These are phyloP conservation scores for Brenthis hecate DNA, from an alignment of 2,888 invertebrate genomes.

Conservation along the genomic window DNA sequence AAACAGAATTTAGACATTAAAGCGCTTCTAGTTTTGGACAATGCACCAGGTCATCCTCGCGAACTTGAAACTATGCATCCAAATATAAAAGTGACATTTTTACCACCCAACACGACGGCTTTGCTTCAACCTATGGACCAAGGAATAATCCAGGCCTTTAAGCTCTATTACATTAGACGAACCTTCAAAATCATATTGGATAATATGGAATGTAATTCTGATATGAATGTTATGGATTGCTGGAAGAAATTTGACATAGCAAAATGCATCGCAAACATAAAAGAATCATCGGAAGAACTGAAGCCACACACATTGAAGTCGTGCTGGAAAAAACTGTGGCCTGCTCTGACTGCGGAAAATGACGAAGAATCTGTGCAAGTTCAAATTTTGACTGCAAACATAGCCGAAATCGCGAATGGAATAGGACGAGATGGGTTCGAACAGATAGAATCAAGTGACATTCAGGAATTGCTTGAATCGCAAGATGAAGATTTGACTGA, in stretches of 20 bases:
- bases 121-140: constrained; percentile 46
- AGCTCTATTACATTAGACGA: constrained; percentile 43
- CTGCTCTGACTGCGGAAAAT: constrained; percentile 42
- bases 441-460: constrained; percentile 44
- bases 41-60: constrained; percentile 42
- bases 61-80: constrained; percentile 41
- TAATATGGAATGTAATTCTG: constrained; percentile 44
- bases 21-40: constrained; percentile 41
- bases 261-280: constrained; percentile 45
- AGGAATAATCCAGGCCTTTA: constrained; percentile 44
- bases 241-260: constrained; percentile 45
- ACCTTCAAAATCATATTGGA: constrained; percentile 41
- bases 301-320: constrained; percentile 36
- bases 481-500: constrained; percentile 47
- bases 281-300: constrained; percentile 45
- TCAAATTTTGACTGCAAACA: constrained; percentile 44
- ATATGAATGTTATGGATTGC: constrained; percentile 44
- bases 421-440: constrained; percentile 46
- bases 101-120: constrained; percentile 42
- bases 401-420: constrained; percentile 44
- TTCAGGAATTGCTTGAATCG: constrained; percentile 44
- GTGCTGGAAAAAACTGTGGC: constrained; percentile 41
- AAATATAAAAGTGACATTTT: constrained; percentile 39
- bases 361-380: constrained; percentile 41
- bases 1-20: constrained; percentile 41